Base-by-base conservation (phyloP, 2,888 invertebrate species). In the Metalampra italica region DNA sequence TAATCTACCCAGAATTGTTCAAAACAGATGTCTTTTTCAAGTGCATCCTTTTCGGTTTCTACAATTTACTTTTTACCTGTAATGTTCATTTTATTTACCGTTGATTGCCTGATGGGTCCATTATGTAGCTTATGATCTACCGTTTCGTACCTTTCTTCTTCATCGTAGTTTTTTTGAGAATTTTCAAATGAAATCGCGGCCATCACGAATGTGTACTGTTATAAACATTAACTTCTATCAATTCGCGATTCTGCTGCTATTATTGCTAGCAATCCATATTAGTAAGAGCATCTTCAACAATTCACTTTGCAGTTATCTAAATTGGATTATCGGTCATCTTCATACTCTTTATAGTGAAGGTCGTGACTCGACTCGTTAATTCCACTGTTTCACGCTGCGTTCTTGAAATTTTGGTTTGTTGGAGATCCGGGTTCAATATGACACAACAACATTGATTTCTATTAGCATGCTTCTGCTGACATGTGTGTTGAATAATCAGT, bases 401-500 rank as follows among this genome's bases (percentile, higher is more conserved):
- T 64, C 55, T 54, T 51, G 46, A 64, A 62, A 58, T 61, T 50
- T 51, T 54, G 47, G 22, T 45, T 50, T 29, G 40, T 41, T 32
- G 38, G 49, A 49, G 39, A 50, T 52, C 49, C 48, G 50, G 52
- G 46, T 55, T 47, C 29, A 36, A 36, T 36, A 36, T 13, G 12
- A 37, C 2, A 13, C 13, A 37, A 12, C 11, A 13, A 5, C 32
- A 9, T 42, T 34, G 14, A 22, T 56, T 45, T 47, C n/a, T 50
- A 52, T 52, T 50, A 44, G 47, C 41, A 50, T 50, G 45, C 47
- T 47, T 42, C 32, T 40, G 39, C 29, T 38, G 47, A 38, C 41
- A 41, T 71, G 57, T 60, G 68, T 36, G 78, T 85, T 84, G 74
- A 77, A 79, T 82, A 85, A 85, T 82, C 76, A 71, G 73, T 84